Evolutionary conservation across 92 coral and sea anemone species (phyloP).

Genomic region (Actinernus sp.): DNA sequence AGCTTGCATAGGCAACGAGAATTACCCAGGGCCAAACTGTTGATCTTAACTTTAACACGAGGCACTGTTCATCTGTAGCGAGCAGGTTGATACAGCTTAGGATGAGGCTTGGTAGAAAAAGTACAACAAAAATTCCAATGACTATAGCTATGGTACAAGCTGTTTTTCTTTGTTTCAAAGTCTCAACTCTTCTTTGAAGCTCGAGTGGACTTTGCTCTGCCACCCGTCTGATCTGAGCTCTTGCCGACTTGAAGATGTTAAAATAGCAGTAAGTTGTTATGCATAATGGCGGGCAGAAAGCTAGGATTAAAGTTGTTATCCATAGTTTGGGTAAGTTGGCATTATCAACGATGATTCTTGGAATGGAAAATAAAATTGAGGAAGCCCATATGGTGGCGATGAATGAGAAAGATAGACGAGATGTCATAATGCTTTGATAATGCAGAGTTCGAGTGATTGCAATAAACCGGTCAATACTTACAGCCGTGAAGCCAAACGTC

Average conservation of each 20-base stretch:
- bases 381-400: constrained; percentile 54
- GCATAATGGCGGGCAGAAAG: constrained; percentile 32
- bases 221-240: constrained; percentile 38
- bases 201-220: not conserved
- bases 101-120: constrained; percentile 47
- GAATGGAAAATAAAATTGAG: constrained; percentile 36
- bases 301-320: constrained; percentile 39
- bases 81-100: constrained; percentile 49
- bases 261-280: constrained; percentile 59
- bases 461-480: constrained; percentile 70
- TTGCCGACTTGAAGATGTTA: constrained; percentile 56
- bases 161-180: constrained; percentile 57
- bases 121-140: constrained; percentile 58
- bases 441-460: constrained; percentile 53
- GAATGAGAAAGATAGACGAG: constrained; percentile 20
- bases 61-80: constrained; percentile 23
- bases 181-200: constrained; percentile 5
- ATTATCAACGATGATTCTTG: constrained; percentile 17
- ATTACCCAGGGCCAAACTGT: constrained; percentile 76
- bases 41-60: constrained; percentile 9
- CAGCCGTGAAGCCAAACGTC: constrained; percentile 50
- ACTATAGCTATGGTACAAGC: constrained; percentile 76
- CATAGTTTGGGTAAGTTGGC: constrained; percentile 55
- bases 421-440: constrained; percentile 50
- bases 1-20: constrained; percentile 46